phyloP scores from a whole-genome alignment of 2,888 invertebrate genomes.

The Yponomeuta plumbellus region DNA sequence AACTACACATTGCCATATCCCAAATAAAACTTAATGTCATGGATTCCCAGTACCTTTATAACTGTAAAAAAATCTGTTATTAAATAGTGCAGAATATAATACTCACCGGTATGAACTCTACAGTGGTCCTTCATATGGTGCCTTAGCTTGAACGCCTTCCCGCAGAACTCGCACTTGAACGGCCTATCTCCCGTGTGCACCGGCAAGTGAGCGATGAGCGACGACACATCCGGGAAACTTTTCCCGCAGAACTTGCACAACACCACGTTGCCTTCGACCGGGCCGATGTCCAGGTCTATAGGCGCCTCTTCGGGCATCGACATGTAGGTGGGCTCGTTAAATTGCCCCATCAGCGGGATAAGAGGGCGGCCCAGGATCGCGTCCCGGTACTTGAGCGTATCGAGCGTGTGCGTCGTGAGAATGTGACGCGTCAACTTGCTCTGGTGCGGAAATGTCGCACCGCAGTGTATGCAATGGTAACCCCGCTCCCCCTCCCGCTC shows the following conservation, averaged over 20 bases:
- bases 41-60: no score
- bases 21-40: no score
- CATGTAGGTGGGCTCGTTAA: constrained; percentile 66
- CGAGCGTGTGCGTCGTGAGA: constrained; percentile 91
- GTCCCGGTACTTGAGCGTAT: constrained; percentile 91
- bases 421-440: constrained; percentile 94
- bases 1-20: no score
- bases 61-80: not conserved
- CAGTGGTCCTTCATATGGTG: constrained; percentile 97
- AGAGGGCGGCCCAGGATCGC: constrained; percentile 68
- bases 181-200: constrained; percentile 94
- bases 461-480: constrained; percentile 93
- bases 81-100: not conserved
- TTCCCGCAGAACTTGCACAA: constrained; percentile 95
- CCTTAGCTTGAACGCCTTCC: constrained; percentile 93
- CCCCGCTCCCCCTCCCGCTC: constrained; percentile 73
- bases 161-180: constrained; percentile 95
- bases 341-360: constrained; percentile 64
- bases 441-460: constrained; percentile 91
- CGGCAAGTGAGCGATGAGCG: constrained; percentile 90
- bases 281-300: constrained; percentile 73
- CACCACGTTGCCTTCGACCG: constrained; percentile 84
- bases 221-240: constrained; percentile 93
- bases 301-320: constrained; percentile 77
- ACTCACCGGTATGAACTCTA: constrained; percentile 90